Evolutionary conservation across 2,113 vertebrate genomes (phyloP).

Genomic region (Sinocyclocheilus anophthalmus): DNA sequence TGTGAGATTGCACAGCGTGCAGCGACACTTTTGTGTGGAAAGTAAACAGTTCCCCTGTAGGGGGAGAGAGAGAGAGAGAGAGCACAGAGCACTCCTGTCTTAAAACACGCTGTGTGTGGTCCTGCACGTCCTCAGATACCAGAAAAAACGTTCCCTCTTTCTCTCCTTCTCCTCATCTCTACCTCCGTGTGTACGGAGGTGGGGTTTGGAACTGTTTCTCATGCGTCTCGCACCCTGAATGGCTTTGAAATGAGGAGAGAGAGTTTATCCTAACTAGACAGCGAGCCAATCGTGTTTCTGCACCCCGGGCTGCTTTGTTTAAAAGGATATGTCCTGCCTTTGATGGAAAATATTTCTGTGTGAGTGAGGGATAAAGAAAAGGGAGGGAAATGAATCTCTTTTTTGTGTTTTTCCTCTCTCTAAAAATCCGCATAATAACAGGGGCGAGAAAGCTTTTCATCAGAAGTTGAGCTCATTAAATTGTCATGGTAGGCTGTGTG

Average conservation of each 20-base stretch:
- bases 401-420: conserved; percentile 34
- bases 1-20: conserved; percentile 46
- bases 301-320: conserved; percentile 50
- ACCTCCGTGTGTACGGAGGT: conserved; percentile 37
- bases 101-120: conserved; percentile 61
- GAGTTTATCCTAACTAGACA: conserved; percentile 58
- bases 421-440: conserved; percentile 49
- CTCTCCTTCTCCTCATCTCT: conserved; percentile 16
- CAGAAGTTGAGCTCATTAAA: conserved; percentile 54
- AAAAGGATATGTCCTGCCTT: conserved; percentile 54
- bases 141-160: conserved; percentile 1
- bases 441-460: conserved; percentile 55
- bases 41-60: conserved; percentile 69
- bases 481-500: conserved; percentile 48
- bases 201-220: conserved; percentile 52
- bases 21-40: conserved; percentile 66
- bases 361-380: conserved; percentile 45
- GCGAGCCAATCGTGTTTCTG: conserved; percentile 50
- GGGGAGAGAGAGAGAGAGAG: conserved; percentile 60
- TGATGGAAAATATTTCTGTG: conserved; percentile 55
- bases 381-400: conserved; percentile 50
- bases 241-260: conserved; percentile 47
- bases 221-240: conserved; percentile 41
- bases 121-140: conserved; percentile 51
- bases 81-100: conserved; percentile 71